These are phyloP conservation scores for Saturnia pavonia DNA, from an alignment of 2,888 invertebrate species.

Conservation along the genomic window DNA sequence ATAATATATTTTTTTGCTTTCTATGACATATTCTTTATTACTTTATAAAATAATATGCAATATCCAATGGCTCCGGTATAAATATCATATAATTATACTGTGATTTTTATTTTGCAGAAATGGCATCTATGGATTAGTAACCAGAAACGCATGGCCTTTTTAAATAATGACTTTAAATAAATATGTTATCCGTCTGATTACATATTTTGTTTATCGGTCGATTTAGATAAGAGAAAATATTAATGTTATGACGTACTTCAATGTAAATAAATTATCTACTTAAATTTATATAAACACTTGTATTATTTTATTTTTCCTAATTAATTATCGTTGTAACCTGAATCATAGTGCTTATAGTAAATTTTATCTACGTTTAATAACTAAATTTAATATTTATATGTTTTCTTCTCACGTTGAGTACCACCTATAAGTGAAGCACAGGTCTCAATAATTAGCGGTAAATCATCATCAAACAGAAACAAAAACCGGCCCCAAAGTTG, in stretches of 20 bases:
- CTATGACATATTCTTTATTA: too few relatives aligned
- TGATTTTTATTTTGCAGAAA: slow-evolving; percentile 35
- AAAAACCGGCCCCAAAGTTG: too few relatives aligned
- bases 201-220: not conserved
- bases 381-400: too few relatives aligned
- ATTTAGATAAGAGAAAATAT: not conserved
- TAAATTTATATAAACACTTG: not conserved
- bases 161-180: slow-evolving; percentile 33
- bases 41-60: too few relatives aligned
- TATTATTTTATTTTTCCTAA: not conserved
- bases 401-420: too few relatives aligned
- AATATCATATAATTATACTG: not conserved
- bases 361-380: too few relatives aligned
- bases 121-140: slow-evolving; percentile 43
- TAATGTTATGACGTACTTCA: not conserved
- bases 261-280: not conserved
- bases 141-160: slow-evolving; percentile 43
- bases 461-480: too few relatives aligned
- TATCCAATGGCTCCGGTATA: too few relatives aligned
- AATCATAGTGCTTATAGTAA: not conserved
- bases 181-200: not conserved
- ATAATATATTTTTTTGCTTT: too few relatives aligned
- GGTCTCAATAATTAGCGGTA: too few relatives aligned
- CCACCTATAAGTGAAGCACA: too few relatives aligned
- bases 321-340: not conserved